Evolutionary conservation across 2,113 vertebrate genomes (phyloP).

Genomic region (Nannospalax galili): DNA sequence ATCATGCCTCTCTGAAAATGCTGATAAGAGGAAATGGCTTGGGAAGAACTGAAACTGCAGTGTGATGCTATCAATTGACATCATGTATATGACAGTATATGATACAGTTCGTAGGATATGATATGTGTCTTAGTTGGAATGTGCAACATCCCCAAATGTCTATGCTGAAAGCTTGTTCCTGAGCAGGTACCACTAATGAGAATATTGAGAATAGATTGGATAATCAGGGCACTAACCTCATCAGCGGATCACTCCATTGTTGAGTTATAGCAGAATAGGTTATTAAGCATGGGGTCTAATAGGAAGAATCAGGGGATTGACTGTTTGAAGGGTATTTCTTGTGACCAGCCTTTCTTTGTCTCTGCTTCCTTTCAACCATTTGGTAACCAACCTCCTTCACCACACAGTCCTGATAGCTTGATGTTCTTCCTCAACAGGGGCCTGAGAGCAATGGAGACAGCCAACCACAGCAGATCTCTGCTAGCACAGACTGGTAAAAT

Average conservation of each 20-base stretch:
- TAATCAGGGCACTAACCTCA: not conserved
- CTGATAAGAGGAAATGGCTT: not conserved
- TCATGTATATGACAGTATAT: not conserved
- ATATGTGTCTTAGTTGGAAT: not conserved
- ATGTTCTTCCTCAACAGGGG: not conserved
- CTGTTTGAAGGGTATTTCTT: not conserved
- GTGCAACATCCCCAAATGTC: not conserved
- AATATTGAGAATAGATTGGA: not conserved
- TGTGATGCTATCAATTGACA: not conserved
- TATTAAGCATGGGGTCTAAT: not conserved
- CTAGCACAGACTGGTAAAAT: not conserved
- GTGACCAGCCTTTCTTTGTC: not conserved
- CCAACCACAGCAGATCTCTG: not conserved
- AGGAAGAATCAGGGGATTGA: not conserved
- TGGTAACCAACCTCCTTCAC: not conserved
- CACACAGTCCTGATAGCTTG: not conserved
- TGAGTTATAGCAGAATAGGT: not conserved
- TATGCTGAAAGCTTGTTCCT: not conserved
- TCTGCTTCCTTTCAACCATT: not conserved
- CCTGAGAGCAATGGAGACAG: too few species aligned
- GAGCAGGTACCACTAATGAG: too few species aligned
- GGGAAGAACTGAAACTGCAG: not conserved
- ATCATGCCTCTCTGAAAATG: not conserved
- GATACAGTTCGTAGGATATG: not conserved
- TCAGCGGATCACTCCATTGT: not conserved